Base-by-base conservation (phyloP, 2,888 invertebrate genomes). In the Tuta absoluta region DNA sequence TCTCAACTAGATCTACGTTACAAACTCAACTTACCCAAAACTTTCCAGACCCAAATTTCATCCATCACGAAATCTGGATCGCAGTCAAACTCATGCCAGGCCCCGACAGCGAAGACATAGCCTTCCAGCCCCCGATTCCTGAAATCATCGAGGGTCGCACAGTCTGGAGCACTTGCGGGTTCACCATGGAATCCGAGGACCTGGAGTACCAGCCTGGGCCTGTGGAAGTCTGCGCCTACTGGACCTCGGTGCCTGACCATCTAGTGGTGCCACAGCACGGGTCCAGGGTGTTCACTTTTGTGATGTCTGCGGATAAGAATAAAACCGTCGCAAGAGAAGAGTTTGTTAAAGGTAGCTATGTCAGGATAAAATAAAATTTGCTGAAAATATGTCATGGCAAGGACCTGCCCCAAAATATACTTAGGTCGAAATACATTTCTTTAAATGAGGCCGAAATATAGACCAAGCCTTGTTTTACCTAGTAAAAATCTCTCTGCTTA, bases 251-350 rank as follows among this genome's bases (percentile, higher is more conserved):
- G 10, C 91, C 92, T 0, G 89, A 88, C 60, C 87, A 91, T 63
- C 66, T 91, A 17, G 89, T 92, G 10, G 88, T 91, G 12, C 91
- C 92, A 0, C 91, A 88, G 59, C 87, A 86, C 64, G 87, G 89
- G 0, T 82, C 85, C n/a, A 82, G 85, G 57, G 84, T 89, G 0
- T 89, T 92, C 71, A 92, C 93, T 0, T 91, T 93, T 68, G 85
- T 91, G 0, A 91, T 93, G 86, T 91, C 93, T 0, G 91, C 86
- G 2, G 94, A 93, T 73, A 87, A 87, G 38, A 85, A 90, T 56
- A 85, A 84, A 63, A 87, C 84, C 1, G 80, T 93, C 0, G 93
- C 93, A 0, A 84, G 80, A 64, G 68, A 80, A 19, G 91, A 91
- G 66, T 69, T 91, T 33, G 69, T 86, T 41, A 84, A 86, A 87